Percentiles rank a stretch among this genome's conserved stretches.
phyloP scores from a whole-genome alignment of 2,113 vertebrate species.

The Semnornis frantzii region DNA sequence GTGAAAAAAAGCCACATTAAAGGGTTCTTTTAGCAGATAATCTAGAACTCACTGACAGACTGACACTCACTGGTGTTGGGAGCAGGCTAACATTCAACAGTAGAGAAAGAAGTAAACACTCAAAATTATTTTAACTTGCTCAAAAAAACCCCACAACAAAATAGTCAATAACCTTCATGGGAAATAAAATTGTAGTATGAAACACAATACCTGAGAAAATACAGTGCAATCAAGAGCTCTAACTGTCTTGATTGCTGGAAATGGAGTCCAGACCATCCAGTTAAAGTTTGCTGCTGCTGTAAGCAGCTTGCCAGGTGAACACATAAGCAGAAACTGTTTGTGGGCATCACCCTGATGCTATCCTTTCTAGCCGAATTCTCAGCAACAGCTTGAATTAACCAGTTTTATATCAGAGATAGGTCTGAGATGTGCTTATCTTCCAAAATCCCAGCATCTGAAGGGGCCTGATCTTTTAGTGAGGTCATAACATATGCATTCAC shows the following conservation, averaged over 20 bases:
- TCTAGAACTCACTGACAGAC: background rate
- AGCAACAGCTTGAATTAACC: background rate
- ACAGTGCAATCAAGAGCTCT: background rate
- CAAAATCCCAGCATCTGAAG: background rate
- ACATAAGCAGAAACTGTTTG: fast-evolving
- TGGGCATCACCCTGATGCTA: background rate
- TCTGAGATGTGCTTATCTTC: background rate
- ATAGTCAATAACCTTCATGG: background rate
- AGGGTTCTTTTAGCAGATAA: background rate
- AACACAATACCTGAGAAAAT: conserved; percentile 8
- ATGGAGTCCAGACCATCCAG: fast-evolving
- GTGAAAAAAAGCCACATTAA: background rate
- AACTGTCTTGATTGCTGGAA: background rate
- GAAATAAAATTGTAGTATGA: background rate
- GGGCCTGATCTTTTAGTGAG: background rate
- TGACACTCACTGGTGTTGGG: background rate
- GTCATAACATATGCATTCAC: background rate
- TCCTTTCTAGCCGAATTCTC: background rate
- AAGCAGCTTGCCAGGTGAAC: background rate
- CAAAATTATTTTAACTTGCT: background rate
- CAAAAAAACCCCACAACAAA: background rate
- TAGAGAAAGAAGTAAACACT: background rate
- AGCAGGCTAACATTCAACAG: background rate
- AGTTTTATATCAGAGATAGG: background rate
- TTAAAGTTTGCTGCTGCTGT: background rate